Evolutionary conservation across 2,888 invertebrate genomes (phyloP).

Genomic region (Thumatha senex): DNA sequence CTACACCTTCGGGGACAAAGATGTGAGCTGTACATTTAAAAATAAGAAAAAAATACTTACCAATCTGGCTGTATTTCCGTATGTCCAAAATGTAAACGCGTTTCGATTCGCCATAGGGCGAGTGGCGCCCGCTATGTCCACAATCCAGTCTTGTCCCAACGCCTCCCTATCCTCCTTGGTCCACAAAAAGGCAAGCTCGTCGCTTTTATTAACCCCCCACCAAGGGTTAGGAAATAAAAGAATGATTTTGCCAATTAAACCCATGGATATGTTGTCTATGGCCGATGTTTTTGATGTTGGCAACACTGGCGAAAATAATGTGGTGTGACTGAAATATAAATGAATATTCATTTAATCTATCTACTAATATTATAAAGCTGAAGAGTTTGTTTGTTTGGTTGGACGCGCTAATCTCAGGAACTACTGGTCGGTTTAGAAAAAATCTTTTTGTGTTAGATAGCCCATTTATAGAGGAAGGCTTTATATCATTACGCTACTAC

Average conservation of each 20-base stretch:
- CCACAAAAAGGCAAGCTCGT: conserved; percentile 63
- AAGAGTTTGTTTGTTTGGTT: too few species aligned
- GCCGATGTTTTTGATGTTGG: conserved; percentile 77
- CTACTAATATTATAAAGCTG: too few species aligned
- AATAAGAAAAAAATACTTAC: neutral
- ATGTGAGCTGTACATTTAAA: too few species aligned
- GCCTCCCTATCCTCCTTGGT: conserved; percentile 32
- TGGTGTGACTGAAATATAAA: conserved; percentile 69
- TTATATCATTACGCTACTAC: too few species aligned
- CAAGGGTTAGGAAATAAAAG: conserved; percentile 85
- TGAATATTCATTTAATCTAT: neutral
- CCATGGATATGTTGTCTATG: conserved; percentile 84
- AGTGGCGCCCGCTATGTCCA: conserved; percentile 40
- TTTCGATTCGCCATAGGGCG: conserved; percentile 31
- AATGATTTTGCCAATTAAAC: conserved; percentile 87
- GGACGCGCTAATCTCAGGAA: too few species aligned
- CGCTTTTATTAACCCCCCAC: conserved; percentile 75
- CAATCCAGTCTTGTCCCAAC: conserved; percentile 37
- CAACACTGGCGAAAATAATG: conserved; percentile 82
- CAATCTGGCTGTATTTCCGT: neutral
- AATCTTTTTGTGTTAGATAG: too few species aligned
- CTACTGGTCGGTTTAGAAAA: too few species aligned
- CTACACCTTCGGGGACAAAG: too few species aligned
- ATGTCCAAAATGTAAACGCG: neutral
- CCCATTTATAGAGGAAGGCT: too few species aligned